Evolutionary conservation across 2,113 vertebrate species (phyloP).

Genomic region (Tympanuchus pallidicinctus): DNA sequence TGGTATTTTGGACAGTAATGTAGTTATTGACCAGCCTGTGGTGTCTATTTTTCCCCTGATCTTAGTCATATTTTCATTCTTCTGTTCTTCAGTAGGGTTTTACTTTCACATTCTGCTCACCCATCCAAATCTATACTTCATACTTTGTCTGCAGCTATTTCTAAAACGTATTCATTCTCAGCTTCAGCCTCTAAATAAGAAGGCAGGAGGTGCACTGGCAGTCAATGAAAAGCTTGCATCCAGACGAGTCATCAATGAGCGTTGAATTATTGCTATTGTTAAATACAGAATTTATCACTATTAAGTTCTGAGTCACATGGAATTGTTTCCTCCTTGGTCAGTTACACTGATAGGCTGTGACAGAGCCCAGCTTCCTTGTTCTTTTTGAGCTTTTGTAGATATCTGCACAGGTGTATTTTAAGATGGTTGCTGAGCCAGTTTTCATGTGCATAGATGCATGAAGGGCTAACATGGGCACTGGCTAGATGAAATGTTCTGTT

Average conservation of each 20-base stretch:
- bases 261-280: not conserved
- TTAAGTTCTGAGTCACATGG: not conserved
- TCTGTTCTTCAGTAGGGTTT: not conserved
- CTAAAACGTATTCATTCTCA: not conserved
- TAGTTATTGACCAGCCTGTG: not conserved
- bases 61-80: not conserved
- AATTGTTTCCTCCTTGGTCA: not conserved
- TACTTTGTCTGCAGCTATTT: not conserved
- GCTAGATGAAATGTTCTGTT: not conserved
- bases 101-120: not conserved
- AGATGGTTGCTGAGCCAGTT: not conserved
- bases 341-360: not conserved
- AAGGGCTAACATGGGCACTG: rapidly evolving
- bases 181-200: not conserved
- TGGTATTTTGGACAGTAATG: not conserved
- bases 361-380: not conserved
- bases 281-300: not conserved
- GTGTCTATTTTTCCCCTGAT: not conserved
- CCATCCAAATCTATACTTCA: not conserved
- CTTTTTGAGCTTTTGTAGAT: not conserved
- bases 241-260: not conserved
- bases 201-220: not conserved
- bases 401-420: not conserved
- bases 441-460: not conserved
- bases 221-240: not conserved